Conservation (phyloP, 2,888 invertebrate genomes). For the Drosophila flavopinicola region DNA sequence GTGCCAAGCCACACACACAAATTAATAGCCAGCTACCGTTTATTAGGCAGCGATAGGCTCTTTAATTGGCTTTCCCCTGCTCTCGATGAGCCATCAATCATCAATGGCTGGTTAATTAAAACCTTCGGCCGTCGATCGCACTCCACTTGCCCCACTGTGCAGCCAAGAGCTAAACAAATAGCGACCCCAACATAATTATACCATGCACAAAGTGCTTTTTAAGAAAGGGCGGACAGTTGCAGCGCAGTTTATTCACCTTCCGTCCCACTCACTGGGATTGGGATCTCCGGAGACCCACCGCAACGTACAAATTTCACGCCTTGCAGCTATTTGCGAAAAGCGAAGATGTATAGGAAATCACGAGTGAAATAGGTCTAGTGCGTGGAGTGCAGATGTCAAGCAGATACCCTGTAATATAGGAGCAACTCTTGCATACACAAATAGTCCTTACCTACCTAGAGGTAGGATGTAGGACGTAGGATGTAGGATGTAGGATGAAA, state of each 20-base stretch:
- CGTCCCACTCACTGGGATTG: constrained; percentile 24
- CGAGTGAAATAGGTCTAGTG: not conserved
- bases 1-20: constrained; percentile 4
- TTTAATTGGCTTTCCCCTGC: not conserved
- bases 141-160: constrained; percentile 38
- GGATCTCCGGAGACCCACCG: constrained; percentile 39
- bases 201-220: constrained; percentile 76
- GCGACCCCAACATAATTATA: constrained; percentile 80
- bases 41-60: not conserved
- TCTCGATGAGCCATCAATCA: not conserved
- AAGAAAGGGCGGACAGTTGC: constrained; percentile 82
- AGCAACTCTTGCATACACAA: no score
- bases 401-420: constrained; percentile 1
- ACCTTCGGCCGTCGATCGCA: no score
- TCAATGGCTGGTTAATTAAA: not conserved
- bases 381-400: not conserved
- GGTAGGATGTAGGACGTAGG: no score
- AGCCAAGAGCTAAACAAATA: constrained; percentile 77
- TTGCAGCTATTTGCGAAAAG: constrained; percentile 80
- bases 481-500: no score
- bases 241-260: constrained; percentile 83
- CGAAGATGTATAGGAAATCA: constrained; percentile 21
- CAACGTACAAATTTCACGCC: constrained; percentile 76
- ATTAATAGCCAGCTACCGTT: constrained; percentile 4
- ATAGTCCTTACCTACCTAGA: no score